Evolutionary conservation across 2,888 invertebrate genomes (phyloP), one percentile per base, ranked within the genome.

Genomic region (Pediacus dermestoides): DNA sequence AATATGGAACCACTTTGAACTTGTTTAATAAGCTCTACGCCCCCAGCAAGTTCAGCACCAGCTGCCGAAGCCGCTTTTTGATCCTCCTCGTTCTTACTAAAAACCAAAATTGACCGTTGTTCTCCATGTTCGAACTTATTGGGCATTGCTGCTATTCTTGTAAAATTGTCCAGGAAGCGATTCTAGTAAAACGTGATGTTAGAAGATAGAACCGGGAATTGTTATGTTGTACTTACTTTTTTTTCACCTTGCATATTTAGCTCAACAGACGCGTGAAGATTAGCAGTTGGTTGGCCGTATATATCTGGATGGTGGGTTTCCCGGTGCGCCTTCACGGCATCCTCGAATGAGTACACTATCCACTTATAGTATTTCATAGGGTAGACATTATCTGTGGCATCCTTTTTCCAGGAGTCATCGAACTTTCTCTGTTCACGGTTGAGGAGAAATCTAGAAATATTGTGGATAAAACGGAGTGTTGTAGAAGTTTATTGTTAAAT

Each of bases 241-340:
- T 81, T 84, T 44, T 74, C 78, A 34, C 80, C 81, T 48, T 74
- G 74, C 85, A 93, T 85, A 62, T 93, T 84, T 2, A 93, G 66
- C 63, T 93, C 91, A 39, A 93, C 72, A 21, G 76, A 70, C 2
- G 85, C 79, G 48, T 74, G 75, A 0, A 94, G 65, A 8, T 78
- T 69, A 0, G 88, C 82, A 63, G 84, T 74, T 0, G 88, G 86
- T 21, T 74, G 69, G 67, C 93, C 87, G 57, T 81, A 85, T 72
- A 92, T 83, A 1, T 85, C 78, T 0, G 90, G 87, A 63, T 89
- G 85, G 64, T 90, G 87, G 0, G 82, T 81, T 67, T 93, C 88
- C 30, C 84, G 76, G 57, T 90, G 87, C 39, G 80, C 81, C 44
- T 77, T 70, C 8, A 94, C 73, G 0, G 91, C 92, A 55, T 91